These are phyloP conservation scores for Zaprionus inermis DNA, from an alignment of 1,140 invertebrate species.

Conservation along the genomic window DNA sequence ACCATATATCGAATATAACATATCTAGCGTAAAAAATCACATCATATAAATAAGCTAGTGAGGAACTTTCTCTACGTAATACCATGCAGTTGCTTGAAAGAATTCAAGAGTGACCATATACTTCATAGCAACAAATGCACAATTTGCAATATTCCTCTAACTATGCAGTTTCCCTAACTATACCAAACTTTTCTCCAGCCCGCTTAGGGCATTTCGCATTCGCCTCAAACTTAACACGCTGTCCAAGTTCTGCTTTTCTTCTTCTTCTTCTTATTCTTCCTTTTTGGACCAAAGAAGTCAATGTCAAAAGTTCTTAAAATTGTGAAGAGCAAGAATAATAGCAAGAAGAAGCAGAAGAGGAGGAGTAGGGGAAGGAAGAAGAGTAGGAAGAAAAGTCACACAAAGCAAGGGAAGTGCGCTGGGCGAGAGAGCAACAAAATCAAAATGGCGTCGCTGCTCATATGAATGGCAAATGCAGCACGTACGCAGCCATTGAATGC, in stretches of 20 bases:
- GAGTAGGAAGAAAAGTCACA: background rate
- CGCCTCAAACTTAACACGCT: background rate
- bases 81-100: too few relatives aligned
- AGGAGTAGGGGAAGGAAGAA: background rate
- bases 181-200: background rate
- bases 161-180: background rate
- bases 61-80: too few relatives aligned
- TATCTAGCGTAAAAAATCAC: too few relatives aligned
- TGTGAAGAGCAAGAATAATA: conserved; percentile 3
- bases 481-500: conserved; percentile 38
- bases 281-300: conserved; percentile 7
- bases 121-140: background rate
- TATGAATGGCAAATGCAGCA: conserved; percentile 59
- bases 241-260: background rate
- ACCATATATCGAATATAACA: too few relatives aligned
- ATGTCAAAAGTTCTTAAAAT: conserved; percentile 31
- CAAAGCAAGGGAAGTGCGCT: conserved; percentile 11
- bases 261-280: background rate
- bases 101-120: background rate
- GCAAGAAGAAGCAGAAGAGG: background rate
- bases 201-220: background rate
- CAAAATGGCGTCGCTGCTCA: conserved; percentile 58
- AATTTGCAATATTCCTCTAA: background rate
- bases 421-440: conserved; percentile 43
- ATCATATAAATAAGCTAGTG: too few relatives aligned